Conservation (phyloP, 2,113 vertebrate species). For the Eira barbara region DNA sequence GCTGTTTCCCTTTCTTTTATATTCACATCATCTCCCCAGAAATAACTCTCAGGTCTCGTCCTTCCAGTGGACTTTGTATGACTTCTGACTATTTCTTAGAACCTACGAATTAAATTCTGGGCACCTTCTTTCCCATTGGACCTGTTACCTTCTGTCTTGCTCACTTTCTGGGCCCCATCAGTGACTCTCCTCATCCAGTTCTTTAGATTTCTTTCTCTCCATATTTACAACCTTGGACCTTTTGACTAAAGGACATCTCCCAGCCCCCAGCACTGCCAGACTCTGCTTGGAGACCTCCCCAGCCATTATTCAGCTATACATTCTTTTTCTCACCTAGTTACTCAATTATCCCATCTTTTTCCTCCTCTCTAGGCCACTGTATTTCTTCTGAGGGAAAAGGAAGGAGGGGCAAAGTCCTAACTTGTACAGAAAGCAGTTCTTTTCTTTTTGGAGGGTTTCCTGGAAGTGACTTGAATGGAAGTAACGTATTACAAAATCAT, state of each 20-base stretch:
- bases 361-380: background rate
- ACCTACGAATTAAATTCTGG: constrained; percentile 22
- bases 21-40: constrained; percentile 18
- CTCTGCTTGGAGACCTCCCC: background rate
- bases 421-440: constrained; percentile 51
- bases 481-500: constrained; percentile 37
- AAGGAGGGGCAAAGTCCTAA: constrained; percentile 31
- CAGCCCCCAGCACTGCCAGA: background rate
- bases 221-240: background rate
- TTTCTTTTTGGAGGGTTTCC: constrained; percentile 64
- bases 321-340: background rate
- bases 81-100: constrained; percentile 4
- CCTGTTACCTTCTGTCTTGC: constrained; percentile 8
- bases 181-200: background rate
- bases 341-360: background rate
- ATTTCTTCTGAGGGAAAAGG: constrained; percentile 52
- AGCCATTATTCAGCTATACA: background rate
- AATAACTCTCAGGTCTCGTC: constrained; percentile 32
- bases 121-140: background rate
- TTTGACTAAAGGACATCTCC: background rate
- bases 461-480: constrained; percentile 38
- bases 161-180: background rate
- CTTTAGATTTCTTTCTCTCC: constrained; percentile 16
- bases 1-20: constrained; percentile 59
- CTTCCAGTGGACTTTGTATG: constrained; percentile 47